Percentiles rank a stretch among this genome's conserved stretches.
Evolutionary conservation across 2,113 vertebrate species (phyloP).

Genomic region (Phalacrocorax carbo): DNA sequence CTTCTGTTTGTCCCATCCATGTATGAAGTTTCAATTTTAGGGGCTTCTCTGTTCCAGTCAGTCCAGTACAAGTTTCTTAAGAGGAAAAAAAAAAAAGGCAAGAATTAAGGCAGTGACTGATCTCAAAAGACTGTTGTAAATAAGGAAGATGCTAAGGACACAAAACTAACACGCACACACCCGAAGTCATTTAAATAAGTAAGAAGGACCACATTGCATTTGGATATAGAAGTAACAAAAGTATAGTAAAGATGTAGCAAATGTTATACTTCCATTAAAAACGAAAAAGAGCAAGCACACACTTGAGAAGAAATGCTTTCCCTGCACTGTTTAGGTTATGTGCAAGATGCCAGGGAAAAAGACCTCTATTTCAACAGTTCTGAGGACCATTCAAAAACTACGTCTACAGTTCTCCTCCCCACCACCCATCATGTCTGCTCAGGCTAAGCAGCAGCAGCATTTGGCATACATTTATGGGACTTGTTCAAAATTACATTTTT

Average conservation of each 20-base stretch:
- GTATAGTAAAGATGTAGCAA: neutral
- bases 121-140: neutral
- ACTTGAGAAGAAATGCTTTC: neutral
- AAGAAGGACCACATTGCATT: neutral
- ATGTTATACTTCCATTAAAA: neutral
- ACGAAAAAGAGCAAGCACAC: neutral
- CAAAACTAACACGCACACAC: neutral
- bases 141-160: neutral
- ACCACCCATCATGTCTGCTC: neutral
- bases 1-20: constrained; percentile 91
- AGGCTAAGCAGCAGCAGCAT: neutral
- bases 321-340: neutral
- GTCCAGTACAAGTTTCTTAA: constrained; percentile 89
- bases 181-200: neutral
- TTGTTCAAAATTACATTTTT: neutral
- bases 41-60: constrained; percentile 91
- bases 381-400: neutral
- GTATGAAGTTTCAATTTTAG: constrained; percentile 92
- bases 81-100: neutral
- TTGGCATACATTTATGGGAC: neutral
- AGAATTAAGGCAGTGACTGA: neutral
- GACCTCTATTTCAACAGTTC: neutral
- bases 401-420: neutral
- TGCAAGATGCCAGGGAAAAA: neutral
- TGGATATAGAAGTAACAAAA: neutral